A percentile compares a stretch with the other conserved stretches of the same genome.
Evolutionary conservation across 2,888 invertebrate species (phyloP).

Genomic region (Opisthograptis luteolata): DNA sequence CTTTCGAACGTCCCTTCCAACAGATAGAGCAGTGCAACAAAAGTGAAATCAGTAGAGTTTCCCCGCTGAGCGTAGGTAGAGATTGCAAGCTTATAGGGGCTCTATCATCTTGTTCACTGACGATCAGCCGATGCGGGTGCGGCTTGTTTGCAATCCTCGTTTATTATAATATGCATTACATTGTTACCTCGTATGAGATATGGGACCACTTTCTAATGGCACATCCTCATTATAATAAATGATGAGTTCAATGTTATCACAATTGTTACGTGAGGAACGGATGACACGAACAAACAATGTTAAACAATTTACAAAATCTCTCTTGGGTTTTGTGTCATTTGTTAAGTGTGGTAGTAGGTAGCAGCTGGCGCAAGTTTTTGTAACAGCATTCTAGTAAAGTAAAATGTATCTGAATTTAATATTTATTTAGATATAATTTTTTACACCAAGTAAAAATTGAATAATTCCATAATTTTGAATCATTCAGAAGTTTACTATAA

Average conservation of each 20-base stretch:
- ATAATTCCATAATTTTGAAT: too few relatives aligned
- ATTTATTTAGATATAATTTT: too few relatives aligned
- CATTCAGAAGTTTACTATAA: too few relatives aligned
- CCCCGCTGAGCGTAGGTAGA: conserved; percentile 44
- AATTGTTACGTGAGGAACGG: conserved; percentile 38
- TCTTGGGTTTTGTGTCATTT: conserved; percentile 2
- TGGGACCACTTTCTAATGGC: conserved; percentile 53
- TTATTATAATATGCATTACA: conserved; percentile 49
- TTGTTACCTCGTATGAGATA: conserved; percentile 41
- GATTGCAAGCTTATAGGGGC: conserved; percentile 63
- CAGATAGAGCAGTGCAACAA: conserved; percentile 46
- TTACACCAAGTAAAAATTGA: too few relatives aligned
- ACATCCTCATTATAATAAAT: conserved; percentile 27
- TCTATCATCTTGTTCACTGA: conserved; percentile 59
- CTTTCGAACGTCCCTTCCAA: conserved; percentile 27
- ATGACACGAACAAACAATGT: background rate
- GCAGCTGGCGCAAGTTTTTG: too few relatives aligned
- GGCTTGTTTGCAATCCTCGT: conserved; percentile 46
- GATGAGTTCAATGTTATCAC: conserved; percentile 23
- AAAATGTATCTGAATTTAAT: too few relatives aligned
- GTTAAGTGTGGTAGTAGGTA: conserved; percentile 30
- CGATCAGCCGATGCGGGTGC: conserved; percentile 59
- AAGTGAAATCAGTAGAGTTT: conserved; percentile 71
- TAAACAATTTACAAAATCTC: background rate
- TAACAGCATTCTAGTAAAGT: too few relatives aligned